These are phyloP conservation scores for Hippoglossus stenolepis DNA, from an alignment of 2,113 vertebrate species.

Conservation along the genomic window DNA sequence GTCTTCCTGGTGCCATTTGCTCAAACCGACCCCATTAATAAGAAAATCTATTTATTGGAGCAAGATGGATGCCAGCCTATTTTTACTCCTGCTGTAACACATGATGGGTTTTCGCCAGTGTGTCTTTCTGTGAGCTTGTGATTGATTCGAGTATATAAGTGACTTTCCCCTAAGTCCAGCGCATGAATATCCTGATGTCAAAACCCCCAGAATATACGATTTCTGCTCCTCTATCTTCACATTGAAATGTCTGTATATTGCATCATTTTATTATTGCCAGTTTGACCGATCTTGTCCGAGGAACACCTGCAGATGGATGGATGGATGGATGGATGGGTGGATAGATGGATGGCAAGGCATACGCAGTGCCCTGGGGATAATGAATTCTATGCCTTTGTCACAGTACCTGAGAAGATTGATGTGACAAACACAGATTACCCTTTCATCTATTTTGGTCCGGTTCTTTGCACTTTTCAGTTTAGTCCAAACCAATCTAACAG, in stretches of 20 bases:
- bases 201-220: slow-evolving; percentile 4
- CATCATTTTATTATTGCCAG: slow-evolving; percentile 21
- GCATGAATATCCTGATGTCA: slow-evolving; percentile 23
- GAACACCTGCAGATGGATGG: slow-evolving; percentile 20
- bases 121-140: slow-evolving; percentile 39
- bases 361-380: background rate
- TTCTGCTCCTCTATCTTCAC: slow-evolving; percentile 8
- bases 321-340: slow-evolving; percentile 2
- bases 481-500: background rate
- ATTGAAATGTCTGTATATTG: slow-evolving; percentile 11
- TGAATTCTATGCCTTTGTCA: slow-evolving; percentile 7
- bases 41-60: slow-evolving; percentile 60
- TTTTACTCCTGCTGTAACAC: slow-evolving; percentile 53
- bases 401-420: slow-evolving; percentile 5
- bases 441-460: background rate
- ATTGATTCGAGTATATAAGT: slow-evolving; percentile 50
- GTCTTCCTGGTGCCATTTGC: slow-evolving; percentile 53
- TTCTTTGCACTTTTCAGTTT: background rate
- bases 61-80: slow-evolving; percentile 59
- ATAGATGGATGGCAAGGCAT: slow-evolving; percentile 25
- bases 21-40: slow-evolving; percentile 52
- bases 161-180: slow-evolving; percentile 29
- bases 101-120: slow-evolving; percentile 38
- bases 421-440: slow-evolving; percentile 13
- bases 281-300: slow-evolving; percentile 19